Base-by-base conservation (phyloP, 2,113 vertebrate genomes). In the Morone saxatilis region DNA sequence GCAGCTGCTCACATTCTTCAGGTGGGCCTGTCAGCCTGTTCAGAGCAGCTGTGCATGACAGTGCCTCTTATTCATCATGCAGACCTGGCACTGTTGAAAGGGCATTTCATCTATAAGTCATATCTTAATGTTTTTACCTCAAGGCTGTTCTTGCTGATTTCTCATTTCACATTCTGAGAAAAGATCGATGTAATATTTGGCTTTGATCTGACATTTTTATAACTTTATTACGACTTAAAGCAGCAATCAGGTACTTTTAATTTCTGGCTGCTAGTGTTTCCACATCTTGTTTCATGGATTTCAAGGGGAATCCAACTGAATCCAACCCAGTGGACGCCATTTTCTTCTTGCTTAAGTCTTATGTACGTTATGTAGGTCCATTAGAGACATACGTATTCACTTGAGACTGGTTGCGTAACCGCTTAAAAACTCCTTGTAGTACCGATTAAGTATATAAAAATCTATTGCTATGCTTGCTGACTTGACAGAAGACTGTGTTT, bases 1-100 rank as follows among this genome's bases (percentile, higher is more conserved):
- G 69, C 96, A 97, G 90, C 95, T 99, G 85, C 87, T 91, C 75
- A 87, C 88, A 40, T 96, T 99, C 76, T 95, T 97, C 94, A 96
- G 96, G 98, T 99, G 87, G 69, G 87, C 10, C n/a, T n/a, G n/a
- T n/a, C 71, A 45, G 78, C 69, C 72, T 71, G 69, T 48, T 70
- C 74, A 45, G 22, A 75, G 36, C 81, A 87, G 81, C 88, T 81
- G 89, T 71, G 72, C 72, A 22, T n/a, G 22, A 57, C 56, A 84
- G 67, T n/a, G 53, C 16, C 65, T 79, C 76, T 71, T 67, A 69
- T 81, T 86, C 72, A 86, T 70, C 79, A 80, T 10, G 17, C 70
- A 72, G 53, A 60, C 36, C 16, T 31, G 62, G 36, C 10, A 36
- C 45, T 48, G 70, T 0, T 71, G 53, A 71, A 51, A 63, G 47